Conservation (phyloP, 1,140 invertebrate genomes). For the Monochamus saltuarius region DNA sequence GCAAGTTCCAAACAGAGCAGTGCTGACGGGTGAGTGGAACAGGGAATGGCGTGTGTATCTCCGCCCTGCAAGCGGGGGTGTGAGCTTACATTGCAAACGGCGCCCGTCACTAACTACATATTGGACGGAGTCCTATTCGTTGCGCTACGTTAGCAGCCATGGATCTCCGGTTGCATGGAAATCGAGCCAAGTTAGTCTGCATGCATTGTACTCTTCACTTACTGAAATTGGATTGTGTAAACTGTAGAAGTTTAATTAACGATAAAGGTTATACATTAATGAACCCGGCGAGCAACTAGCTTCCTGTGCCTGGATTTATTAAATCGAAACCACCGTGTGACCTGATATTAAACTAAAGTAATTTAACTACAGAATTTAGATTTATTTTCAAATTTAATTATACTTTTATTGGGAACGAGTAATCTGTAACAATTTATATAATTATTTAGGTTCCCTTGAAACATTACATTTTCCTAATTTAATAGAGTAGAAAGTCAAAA, state of each 20-base stretch:
- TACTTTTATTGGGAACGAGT: too few relatives aligned
- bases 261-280: too few relatives aligned
- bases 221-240: slow-evolving; percentile 14
- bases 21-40: neutral
- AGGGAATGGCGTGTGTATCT: slow-evolving; percentile 36
- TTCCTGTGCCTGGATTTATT: too few relatives aligned
- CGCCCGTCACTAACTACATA: slow-evolving; percentile 38
- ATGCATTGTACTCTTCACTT: slow-evolving; percentile 6
- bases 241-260: neutral
- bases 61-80: slow-evolving; percentile 38
- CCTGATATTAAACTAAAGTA: too few relatives aligned
- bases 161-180: slow-evolving; percentile 20
- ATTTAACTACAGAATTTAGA: too few relatives aligned
- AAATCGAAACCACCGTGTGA: too few relatives aligned
- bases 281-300: too few relatives aligned
- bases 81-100: slow-evolving; percentile 23
- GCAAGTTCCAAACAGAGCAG: neutral
- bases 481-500: too few relatives aligned
- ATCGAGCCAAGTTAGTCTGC: slow-evolving; percentile 18
- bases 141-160: slow-evolving; percentile 36
- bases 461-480: too few relatives aligned
- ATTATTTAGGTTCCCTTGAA: too few relatives aligned
- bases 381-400: too few relatives aligned
- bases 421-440: too few relatives aligned
- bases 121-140: slow-evolving; percentile 43